Conservation (phyloP, 2,797 vertebrate genomes). For the Periophthalmus magnuspinnatus region DNA sequence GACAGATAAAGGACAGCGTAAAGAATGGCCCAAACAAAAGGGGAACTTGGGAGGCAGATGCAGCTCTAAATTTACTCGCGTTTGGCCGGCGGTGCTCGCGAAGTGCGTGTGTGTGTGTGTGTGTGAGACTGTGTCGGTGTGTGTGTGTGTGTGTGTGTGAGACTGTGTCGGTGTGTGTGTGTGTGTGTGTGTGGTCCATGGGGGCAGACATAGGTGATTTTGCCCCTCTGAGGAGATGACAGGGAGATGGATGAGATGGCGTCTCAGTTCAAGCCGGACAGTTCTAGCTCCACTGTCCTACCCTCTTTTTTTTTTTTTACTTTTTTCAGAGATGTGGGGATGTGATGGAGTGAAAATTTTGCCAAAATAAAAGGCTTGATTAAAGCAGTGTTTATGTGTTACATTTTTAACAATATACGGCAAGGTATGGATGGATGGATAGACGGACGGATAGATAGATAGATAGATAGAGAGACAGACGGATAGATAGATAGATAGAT, state of each 20-base stretch:
- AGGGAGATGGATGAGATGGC: constrained; percentile 55
- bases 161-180: constrained; percentile 44
- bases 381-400: too few relatives aligned
- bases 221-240: constrained; percentile 48
- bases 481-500: too few relatives aligned
- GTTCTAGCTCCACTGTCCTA: constrained; percentile 8
- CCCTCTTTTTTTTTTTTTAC: neutral
- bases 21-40: constrained; percentile 3
- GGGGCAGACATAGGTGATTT: constrained; percentile 34
- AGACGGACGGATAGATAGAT: too few relatives aligned
- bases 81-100: constrained; percentile 17
- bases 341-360: neutral
- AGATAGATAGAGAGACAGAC: too few relatives aligned
- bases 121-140: too few relatives aligned
- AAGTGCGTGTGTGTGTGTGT: too few relatives aligned
- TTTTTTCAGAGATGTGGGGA: neutral
- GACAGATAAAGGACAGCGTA: constrained; percentile 14
- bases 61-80: constrained; percentile 53
- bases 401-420: too few relatives aligned
- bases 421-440: too few relatives aligned
- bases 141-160: too few relatives aligned
- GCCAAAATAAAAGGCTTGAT: too few relatives aligned
- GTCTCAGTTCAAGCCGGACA: constrained; percentile 25
- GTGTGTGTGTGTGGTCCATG: neutral
- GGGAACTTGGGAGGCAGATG: constrained; percentile 42